phyloP scores from a whole-genome alignment of 1,140 invertebrate species.

The Cotesia chilonis region DNA sequence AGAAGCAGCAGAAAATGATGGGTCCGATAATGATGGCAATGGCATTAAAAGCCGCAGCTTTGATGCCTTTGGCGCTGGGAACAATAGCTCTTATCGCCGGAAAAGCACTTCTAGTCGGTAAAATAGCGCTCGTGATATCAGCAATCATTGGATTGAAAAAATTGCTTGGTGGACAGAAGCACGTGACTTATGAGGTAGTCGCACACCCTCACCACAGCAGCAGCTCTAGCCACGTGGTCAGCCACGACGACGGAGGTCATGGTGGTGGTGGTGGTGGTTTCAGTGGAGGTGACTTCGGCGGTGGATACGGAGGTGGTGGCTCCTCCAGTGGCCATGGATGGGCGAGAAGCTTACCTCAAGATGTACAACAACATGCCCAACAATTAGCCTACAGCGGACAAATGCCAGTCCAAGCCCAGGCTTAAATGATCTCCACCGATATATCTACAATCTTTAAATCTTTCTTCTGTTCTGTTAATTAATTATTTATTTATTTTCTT shows the following conservation, averaged over 20 bases:
- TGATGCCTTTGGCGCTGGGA: slow-evolving; percentile 79
- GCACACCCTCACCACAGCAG: slow-evolving; percentile 80
- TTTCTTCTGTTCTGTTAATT: slow-evolving; percentile 9
- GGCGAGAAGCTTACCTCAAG: slow-evolving; percentile 72
- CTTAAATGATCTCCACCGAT: slow-evolving; percentile 41
- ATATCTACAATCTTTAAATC: slow-evolving; percentile 20
- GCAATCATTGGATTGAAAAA: slow-evolving; percentile 86
- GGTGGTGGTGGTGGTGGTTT: slow-evolving; percentile 67
- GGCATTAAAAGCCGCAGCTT: slow-evolving; percentile 79
- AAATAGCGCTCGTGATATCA: slow-evolving; percentile 82
- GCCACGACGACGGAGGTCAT: slow-evolving; percentile 73
- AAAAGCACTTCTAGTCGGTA: slow-evolving; percentile 83
- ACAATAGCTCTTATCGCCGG: slow-evolving; percentile 84
- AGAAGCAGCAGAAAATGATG: slow-evolving; percentile 81
- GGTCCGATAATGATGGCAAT: slow-evolving; percentile 78
- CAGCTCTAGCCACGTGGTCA: slow-evolving; percentile 68
- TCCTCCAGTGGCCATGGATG: slow-evolving; percentile 71
- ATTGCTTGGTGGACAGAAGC: slow-evolving; percentile 73
- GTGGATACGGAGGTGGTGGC: slow-evolving; percentile 67
- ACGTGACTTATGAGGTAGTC: slow-evolving; percentile 85
- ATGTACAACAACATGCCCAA: slow-evolving; percentile 77
- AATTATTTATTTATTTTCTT: slow-evolving; percentile 9
- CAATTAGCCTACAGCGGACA: slow-evolving; percentile 79
- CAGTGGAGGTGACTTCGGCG: slow-evolving; percentile 67
- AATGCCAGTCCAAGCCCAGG: slow-evolving; percentile 61